Base-by-base conservation (phyloP, 1,140 invertebrate species). In the Pseudoatta argentina region DNA sequence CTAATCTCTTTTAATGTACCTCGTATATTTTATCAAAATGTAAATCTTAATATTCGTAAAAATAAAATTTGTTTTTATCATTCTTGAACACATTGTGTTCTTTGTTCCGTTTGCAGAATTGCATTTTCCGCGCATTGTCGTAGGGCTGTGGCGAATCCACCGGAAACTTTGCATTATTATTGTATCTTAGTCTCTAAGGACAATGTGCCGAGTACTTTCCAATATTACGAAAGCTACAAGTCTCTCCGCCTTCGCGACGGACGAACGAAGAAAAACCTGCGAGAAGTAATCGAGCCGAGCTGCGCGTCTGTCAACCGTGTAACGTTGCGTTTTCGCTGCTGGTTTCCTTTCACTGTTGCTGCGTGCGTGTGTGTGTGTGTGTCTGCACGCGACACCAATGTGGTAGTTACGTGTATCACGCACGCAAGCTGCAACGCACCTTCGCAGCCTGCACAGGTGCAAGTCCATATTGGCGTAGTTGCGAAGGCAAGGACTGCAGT, bases 261-360 rank as follows among this genome's bases (percentile, higher is more conserved):
- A 69, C 77, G 34, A 61, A 48, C 30, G 73, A 66, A 86, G 51
- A 39, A 66, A 81, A 86, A 86, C 76, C 55, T 34, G 21, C 39
- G 76, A 79, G 53, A 55, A 66, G 44, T 53, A 53, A 76, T 64
- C 57, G 72, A 78, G 12, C 48, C 51, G 75, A 59, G 81, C 71
- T 16, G 27, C 34, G 73, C 59, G 30, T 75, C 24, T 66, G 83
- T 57, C 67, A 51, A 69, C 72, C 73, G 59, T 34, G 67, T 75
- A 57, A 78, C 44, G 21, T 30, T 18, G 63, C 57, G 72, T 85
- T 78, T 83, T 86, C 64, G 27, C 55, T 55, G 51, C 14, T 57
- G 64, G 16, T 73, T 78, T 86, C 88, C 87, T 89, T 88, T 89
- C 88, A 83, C 87, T 18, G 39, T 61, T 27, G 44, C 16, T 34